Evolutionary conservation across 2,113 vertebrate species (phyloP).

Genomic region (Pterocles burchelli): DNA sequence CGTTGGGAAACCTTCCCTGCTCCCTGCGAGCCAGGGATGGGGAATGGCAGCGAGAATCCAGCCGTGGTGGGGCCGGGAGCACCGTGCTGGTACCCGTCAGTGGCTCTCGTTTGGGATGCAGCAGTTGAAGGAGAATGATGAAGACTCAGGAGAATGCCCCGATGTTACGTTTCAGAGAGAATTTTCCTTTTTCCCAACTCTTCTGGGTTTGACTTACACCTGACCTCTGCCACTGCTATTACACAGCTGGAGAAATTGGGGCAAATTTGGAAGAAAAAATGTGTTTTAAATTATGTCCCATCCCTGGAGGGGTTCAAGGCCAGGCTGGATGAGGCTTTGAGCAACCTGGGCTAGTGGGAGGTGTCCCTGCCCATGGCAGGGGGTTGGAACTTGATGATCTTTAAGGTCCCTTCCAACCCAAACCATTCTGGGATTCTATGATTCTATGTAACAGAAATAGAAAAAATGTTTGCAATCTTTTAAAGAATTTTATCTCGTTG

Average conservation of each 20-base stretch:
- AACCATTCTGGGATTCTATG: too few relatives aligned
- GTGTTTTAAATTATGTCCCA: background rate
- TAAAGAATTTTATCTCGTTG: background rate
- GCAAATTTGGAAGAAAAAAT: background rate
- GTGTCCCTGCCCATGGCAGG: too few relatives aligned
- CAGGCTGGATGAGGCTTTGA: too few relatives aligned
- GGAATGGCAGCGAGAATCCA: background rate
- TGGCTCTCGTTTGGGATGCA: background rate
- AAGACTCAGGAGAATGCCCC: background rate
- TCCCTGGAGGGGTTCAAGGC: too few relatives aligned
- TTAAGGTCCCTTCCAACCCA: too few relatives aligned
- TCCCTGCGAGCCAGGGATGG: background rate
- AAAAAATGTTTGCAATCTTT: background rate
- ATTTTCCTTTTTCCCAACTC: background rate
- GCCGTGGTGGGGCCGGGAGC: background rate
- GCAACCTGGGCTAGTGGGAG: too few relatives aligned
- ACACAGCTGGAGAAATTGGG: background rate
- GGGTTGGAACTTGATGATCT: too few relatives aligned
- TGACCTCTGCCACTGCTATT: background rate
- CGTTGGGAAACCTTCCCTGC: background rate
- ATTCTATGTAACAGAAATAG: background rate
- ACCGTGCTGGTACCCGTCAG: accelerated
- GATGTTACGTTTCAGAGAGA: background rate
- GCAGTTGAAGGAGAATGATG: background rate
- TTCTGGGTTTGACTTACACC: background rate